phyloP scores from a whole-genome alignment of 1,140 invertebrate genomes.

The Berghia stephanieae region DNA sequence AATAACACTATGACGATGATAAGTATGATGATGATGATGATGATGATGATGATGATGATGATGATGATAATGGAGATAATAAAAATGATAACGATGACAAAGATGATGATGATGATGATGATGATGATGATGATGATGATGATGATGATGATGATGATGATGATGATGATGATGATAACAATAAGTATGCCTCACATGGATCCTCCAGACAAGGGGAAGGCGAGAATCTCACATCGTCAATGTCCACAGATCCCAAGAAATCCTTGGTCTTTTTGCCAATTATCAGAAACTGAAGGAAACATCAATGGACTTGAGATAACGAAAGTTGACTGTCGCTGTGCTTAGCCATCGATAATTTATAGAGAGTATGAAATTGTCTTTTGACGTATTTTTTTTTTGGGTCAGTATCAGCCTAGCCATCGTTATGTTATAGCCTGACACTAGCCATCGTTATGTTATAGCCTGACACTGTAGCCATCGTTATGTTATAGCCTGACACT shows the following conservation, averaged over 20 bases:
- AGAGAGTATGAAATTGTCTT: too few species aligned
- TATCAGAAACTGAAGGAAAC: slow-evolving; percentile 19
- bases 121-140: slow-evolving; percentile 8
- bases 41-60: not conserved
- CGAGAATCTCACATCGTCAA: slow-evolving; percentile 63
- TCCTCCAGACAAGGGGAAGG: slow-evolving; percentile 40
- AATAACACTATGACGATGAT: slow-evolving; percentile 18
- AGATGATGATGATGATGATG: slow-evolving; percentile 11
- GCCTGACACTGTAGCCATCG: too few species aligned
- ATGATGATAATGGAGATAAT: too few species aligned
- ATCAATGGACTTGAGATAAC: too few species aligned
- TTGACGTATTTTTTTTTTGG: too few species aligned
- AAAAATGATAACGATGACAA: too few species aligned
- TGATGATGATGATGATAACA: slow-evolving; percentile 2
- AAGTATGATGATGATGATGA: slow-evolving; percentile 9
- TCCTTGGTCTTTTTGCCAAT: slow-evolving; percentile 44
- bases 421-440: too few species aligned
- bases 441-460: too few species aligned
- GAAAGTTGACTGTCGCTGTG: too few species aligned
- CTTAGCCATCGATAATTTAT: too few species aligned
- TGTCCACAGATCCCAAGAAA: slow-evolving; percentile 54
- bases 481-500: too few species aligned
- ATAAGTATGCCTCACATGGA: not conserved
- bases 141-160: slow-evolving; percentile 20
- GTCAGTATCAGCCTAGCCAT: too few species aligned